Conservation (phyloP, 2,888 invertebrate species). For the Endomychus coccineus region DNA sequence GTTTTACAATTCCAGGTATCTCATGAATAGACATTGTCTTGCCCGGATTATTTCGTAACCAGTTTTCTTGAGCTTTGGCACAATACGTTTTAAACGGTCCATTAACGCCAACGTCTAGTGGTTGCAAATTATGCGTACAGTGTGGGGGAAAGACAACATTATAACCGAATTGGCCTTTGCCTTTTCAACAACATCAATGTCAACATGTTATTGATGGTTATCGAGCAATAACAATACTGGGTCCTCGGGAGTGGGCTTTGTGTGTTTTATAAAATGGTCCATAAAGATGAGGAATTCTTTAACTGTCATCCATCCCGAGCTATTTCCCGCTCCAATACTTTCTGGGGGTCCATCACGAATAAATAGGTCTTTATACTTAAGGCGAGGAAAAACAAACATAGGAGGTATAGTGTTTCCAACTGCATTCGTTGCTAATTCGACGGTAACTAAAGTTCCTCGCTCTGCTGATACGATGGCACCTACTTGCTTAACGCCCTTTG, state of each 20-base stretch:
- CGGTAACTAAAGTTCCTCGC: constrained; percentile 26
- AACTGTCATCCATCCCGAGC: constrained; percentile 22
- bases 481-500: constrained; percentile 29
- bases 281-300: constrained; percentile 21
- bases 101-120: constrained; percentile 22
- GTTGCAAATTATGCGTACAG: constrained; percentile 24
- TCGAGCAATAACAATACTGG: constrained; percentile 29
- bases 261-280: constrained; percentile 29
- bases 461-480: constrained; percentile 29
- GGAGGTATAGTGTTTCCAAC: constrained; percentile 28
- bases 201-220: constrained; percentile 31
- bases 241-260: constrained; percentile 19
- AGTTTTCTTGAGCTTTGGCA: constrained; percentile 6
- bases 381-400: constrained; percentile 29
- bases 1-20: constrained; percentile 11
- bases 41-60: constrained; percentile 13
- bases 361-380: constrained; percentile 14
- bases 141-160: constrained; percentile 30
- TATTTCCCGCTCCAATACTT: constrained; percentile 16
- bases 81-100: constrained; percentile 22
- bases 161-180: constrained; percentile 25
- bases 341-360: constrained; percentile 15
- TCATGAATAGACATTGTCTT: constrained; percentile 12
- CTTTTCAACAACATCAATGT: constrained; percentile 24
- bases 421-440: constrained; percentile 25